Conservation (phyloP, 2,888 invertebrate genomes). For the Melanophora roralis region DNA sequence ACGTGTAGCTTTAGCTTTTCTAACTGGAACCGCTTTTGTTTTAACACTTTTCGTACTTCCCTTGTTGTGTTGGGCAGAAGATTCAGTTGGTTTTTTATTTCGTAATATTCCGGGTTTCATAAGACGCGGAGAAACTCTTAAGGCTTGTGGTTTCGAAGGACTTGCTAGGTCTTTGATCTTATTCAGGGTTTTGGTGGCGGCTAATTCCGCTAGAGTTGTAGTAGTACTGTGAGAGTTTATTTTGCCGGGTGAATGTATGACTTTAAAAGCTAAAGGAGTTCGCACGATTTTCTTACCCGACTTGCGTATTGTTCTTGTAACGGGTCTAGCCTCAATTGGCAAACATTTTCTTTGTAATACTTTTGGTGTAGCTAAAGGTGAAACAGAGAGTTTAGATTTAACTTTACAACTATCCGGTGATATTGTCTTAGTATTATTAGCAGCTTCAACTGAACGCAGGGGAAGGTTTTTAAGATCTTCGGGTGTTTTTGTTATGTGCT, state of each 20-base stretch:
- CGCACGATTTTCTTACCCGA: conserved; percentile 60
- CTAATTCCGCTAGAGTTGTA: conserved; percentile 41
- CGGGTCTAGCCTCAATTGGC: conserved; percentile 69
- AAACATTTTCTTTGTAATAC: conserved; percentile 64
- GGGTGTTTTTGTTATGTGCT: conserved; percentile 59
- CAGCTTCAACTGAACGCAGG: neutral
- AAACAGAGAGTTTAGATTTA: conserved; percentile 33
- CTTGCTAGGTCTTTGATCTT: conserved; percentile 22
- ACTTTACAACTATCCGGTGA: conserved; percentile 23
- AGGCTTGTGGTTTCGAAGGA: neutral
- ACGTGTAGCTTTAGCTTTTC: too few relatives aligned
- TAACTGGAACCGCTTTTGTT: too few relatives aligned
- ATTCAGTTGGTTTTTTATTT: neutral
- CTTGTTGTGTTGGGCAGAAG: conserved; percentile 24
- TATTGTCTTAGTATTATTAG: conserved; percentile 46
- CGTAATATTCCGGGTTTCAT: conserved; percentile 42
- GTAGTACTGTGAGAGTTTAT: conserved; percentile 57
- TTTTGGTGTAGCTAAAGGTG: conserved; percentile 27
- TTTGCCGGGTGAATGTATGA: conserved; percentile 51
- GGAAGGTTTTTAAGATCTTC: conserved; percentile 23
- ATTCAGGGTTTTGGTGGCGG: conserved; percentile 25
- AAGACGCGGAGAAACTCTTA: conserved; percentile 55
- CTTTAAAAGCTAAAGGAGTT: conserved; percentile 61
- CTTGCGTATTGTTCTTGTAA: conserved; percentile 54
- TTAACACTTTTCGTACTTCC: conserved; percentile 1